Conservation (phyloP, 2,888 invertebrate genomes). For the Nasonia oneida region DNA sequence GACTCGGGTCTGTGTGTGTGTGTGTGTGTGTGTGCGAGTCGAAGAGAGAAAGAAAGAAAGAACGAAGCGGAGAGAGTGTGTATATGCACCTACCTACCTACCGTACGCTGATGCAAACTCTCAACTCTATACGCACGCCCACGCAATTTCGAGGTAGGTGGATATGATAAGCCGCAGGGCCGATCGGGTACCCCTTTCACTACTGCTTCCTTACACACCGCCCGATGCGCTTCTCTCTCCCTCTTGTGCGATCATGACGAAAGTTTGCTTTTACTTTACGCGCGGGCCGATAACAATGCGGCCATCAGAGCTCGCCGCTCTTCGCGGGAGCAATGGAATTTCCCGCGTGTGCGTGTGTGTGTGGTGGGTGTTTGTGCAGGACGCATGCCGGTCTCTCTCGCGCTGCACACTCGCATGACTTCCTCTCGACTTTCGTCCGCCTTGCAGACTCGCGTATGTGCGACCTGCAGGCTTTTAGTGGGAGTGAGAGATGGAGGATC, state of each 20-base stretch:
- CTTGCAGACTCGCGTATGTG: neutral
- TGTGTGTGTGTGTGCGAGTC: neutral
- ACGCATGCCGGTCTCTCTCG: neutral
- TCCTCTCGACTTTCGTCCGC: neutral
- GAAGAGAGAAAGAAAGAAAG: neutral
- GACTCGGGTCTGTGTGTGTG: slow-evolving; percentile 17
- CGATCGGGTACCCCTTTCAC: slow-evolving; percentile 63
- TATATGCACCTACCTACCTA: neutral
- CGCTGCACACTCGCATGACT: neutral
- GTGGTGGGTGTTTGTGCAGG: neutral
- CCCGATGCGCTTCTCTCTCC: neutral
- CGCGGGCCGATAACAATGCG: neutral
- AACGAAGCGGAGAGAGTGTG: neutral
- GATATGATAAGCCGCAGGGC: slow-evolving; percentile 62
- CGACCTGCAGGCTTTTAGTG: neutral
- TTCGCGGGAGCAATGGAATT: slow-evolving; percentile 12
- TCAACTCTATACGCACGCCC: slow-evolving; percentile 63
- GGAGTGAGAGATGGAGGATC: neutral
- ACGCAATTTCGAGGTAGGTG: slow-evolving; percentile 69
- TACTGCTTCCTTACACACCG: slow-evolving; percentile 2
- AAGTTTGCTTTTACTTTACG: slow-evolving; percentile 33
- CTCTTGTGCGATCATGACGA: neutral
- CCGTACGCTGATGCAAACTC: neutral
- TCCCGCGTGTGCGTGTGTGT: neutral
- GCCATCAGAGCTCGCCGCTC: neutral